Base-by-base conservation (phyloP, 2,888 invertebrate species). In the Metellina segmentata region DNA sequence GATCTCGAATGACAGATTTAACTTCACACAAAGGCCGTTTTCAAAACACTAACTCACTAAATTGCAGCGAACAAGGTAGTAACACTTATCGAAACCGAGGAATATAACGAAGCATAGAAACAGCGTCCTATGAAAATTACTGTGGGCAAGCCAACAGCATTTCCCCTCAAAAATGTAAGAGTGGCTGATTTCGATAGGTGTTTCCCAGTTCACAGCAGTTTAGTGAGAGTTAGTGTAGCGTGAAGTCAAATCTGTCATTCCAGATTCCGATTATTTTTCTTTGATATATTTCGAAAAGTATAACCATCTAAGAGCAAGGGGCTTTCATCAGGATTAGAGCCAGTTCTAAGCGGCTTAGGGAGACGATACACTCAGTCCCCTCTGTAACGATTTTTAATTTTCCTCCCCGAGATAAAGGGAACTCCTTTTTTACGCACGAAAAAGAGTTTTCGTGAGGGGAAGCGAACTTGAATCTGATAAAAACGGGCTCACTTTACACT, bases 261-360 rank as follows among this genome's bases (percentile, higher is more conserved):
- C 7, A 70, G 19, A 16, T 16, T 70, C 70, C 13, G 70, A n/a
- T 19, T n/a, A 7, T 70, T 70, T 70, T 70, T 70, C 19, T 70
- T 70, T n/a, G 16, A 75, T 75, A 9, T 7, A 75, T 16, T 75
- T 20, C 75, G 20, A 13, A 75, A 34, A 75, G 34, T 34, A 34
- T 7, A 7, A 11, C 2, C 75, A 49, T 34, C 8, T 5, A 75
- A 34, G 16, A 34, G 34, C 34, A 8, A 48, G 7, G n/a, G 11
- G 16, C 70, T n/a, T 70, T 81, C 49, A 81, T 61, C 49, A 48
- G 81, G 81, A 81, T 81, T 81, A 70, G 11, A 48, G 11, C n/a
- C 16, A 11, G 1, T 34, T 34, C 34, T 34, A 34, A 34, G 34
- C 34, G 34, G 34, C 34, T 34, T 34, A 2, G 34, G 34, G 34